These are phyloP conservation scores for Agrotis ipsilon DNA, from an alignment of 2,888 invertebrate genomes.

Conservation along the genomic window DNA sequence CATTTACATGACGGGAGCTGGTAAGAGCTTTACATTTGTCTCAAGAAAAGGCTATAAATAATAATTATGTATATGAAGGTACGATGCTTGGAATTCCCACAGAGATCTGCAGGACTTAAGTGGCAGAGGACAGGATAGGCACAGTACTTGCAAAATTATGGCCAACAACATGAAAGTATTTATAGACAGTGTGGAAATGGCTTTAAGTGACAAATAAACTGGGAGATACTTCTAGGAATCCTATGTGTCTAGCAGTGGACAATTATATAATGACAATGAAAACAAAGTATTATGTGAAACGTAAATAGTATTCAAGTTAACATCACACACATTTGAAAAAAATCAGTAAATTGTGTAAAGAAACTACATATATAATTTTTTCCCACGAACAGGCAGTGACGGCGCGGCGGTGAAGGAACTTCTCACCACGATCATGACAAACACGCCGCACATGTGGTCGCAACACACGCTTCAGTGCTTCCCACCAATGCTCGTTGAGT, in stretches of 20 bases:
- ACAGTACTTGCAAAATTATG: background rate
- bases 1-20: constrained; percentile 97
- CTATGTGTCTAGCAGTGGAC: background rate
- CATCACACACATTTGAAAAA: background rate
- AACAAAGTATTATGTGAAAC: background rate
- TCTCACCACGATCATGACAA: constrained; percentile 96
- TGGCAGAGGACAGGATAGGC: background rate
- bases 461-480: constrained; percentile 98
- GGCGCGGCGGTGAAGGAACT: constrained; percentile 98
- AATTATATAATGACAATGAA: background rate
- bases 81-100: too few species aligned
- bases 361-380: background rate
- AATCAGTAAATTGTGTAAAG: too few species aligned
- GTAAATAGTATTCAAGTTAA: background rate
- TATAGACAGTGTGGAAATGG: background rate
- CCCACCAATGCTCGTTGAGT: constrained; percentile 96
- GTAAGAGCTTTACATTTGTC: constrained; percentile 70
- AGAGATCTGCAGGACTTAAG: background rate
- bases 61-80: too few species aligned
- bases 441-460: constrained; percentile 99
- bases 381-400: constrained; percentile 80
- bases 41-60: too few species aligned
- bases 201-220: background rate
- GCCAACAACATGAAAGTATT: background rate
- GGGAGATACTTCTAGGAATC: too few species aligned